Percentiles rank a stretch among this genome's conserved stretches.
phyloP scores from a whole-genome alignment of 2,888 invertebrate species.

The Xanthorhoe designata region DNA sequence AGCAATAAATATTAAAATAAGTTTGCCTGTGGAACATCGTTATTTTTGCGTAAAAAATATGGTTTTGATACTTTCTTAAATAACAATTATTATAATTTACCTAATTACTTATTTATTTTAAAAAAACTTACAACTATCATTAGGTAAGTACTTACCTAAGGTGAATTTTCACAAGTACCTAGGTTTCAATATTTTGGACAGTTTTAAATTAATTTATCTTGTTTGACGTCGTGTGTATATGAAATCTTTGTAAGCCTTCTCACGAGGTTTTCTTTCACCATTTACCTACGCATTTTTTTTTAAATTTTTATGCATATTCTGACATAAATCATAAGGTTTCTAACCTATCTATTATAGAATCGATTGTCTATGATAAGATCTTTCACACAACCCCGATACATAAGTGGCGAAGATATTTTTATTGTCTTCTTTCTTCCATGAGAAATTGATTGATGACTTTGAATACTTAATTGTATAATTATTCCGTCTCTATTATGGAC shows the following conservation, averaged over 20 bases:
- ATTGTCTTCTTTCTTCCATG: slow-evolving; percentile 25
- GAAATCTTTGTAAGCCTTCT: not conserved
- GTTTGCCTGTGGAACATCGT: too few relatives aligned
- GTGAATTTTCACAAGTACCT: too few relatives aligned
- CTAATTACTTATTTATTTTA: too few relatives aligned
- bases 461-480: slow-evolving; percentile 20
- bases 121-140: too few relatives aligned
- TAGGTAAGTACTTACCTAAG: too few relatives aligned
- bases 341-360: slow-evolving; percentile 5
- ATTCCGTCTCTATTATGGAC: not conserved
- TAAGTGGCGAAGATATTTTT: slow-evolving; percentile 16
- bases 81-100: too few relatives aligned
- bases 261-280: not conserved
- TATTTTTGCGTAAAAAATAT: too few relatives aligned
- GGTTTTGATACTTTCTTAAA: too few relatives aligned
- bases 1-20: too few relatives aligned
- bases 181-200: too few relatives aligned
- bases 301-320: not conserved
- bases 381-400: slow-evolving; percentile 21
- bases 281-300: not conserved
- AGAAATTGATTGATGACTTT: slow-evolving; percentile 25
- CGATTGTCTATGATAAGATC: slow-evolving; percentile 27
- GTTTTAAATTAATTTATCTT: too few relatives aligned
- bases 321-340: not conserved
- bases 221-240: too few relatives aligned